Percentiles rank a stretch among this genome's conserved stretches.
These are phyloP conservation scores for Apogon talboti DNA, from an alignment of 2,797 vertebrate species.

Conservation along the genomic window DNA sequence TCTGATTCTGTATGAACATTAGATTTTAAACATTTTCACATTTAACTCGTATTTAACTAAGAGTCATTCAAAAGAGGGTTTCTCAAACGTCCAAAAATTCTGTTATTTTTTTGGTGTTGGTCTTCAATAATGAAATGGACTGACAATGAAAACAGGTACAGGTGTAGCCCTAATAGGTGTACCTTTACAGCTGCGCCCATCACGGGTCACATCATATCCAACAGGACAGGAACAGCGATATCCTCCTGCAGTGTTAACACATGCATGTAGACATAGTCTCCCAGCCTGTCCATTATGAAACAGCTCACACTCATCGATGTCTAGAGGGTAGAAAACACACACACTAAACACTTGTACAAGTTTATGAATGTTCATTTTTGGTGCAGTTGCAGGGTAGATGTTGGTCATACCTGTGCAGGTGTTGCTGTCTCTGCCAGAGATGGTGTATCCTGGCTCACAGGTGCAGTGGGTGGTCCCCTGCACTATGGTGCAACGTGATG, in stretches of 20 bases:
- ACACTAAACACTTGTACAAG: slow-evolving; percentile 12
- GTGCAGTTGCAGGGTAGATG: background rate
- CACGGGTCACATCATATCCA: slow-evolving; percentile 84
- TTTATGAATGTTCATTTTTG: background rate
- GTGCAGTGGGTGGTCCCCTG: slow-evolving; percentile 86
- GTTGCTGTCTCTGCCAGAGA: slow-evolving; percentile 81
- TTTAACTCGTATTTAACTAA: no score
- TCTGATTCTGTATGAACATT: background rate
- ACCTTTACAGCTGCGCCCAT: slow-evolving; percentile 89
- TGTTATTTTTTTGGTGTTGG: no score
- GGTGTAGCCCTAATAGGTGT: slow-evolving; percentile 6
- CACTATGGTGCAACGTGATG: slow-evolving; percentile 77
- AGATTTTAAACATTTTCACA: background rate
- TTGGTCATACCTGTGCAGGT: slow-evolving; percentile 77
- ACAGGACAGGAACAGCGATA: slow-evolving; percentile 89
- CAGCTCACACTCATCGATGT: slow-evolving; percentile 91
- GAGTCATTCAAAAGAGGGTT: no score
- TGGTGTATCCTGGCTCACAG: slow-evolving; percentile 85
- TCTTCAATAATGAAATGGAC: background rate
- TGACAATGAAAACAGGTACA: background rate
- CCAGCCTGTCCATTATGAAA: slow-evolving; percentile 86
- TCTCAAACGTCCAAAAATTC: background rate
- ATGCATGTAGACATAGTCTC: slow-evolving; percentile 86
- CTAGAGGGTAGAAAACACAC: slow-evolving; percentile 69
- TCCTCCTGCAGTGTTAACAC: slow-evolving; percentile 89